A percentile compares a stretch with the other conserved stretches of the same genome.
Conservation (phyloP, 2,113 vertebrate genomes). For the Mugil cephalus region DNA sequence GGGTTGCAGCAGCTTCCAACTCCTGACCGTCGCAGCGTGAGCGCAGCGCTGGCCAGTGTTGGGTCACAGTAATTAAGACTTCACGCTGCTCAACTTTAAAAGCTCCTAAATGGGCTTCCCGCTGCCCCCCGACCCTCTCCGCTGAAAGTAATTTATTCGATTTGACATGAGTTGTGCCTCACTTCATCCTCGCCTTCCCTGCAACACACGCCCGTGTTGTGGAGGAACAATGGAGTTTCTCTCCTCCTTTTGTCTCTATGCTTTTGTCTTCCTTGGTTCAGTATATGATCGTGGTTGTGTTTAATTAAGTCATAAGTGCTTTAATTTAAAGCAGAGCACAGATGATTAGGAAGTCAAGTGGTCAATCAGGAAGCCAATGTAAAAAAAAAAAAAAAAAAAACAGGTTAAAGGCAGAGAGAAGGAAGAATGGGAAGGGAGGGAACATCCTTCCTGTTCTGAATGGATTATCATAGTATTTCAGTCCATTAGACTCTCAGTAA, state of each 20-base stretch:
- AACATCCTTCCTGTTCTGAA: constrained; percentile 1
- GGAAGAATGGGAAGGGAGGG: background rate
- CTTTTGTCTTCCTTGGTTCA: constrained; percentile 37
- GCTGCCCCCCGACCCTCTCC: constrained; percentile 41
- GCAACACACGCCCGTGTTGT: constrained; percentile 49
- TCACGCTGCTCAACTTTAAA: constrained; percentile 83
- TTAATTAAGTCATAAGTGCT: constrained; percentile 73
- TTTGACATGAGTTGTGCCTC: constrained; percentile 71
- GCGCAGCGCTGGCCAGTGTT: constrained; percentile 62
- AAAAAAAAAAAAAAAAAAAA: constrained; percentile 6
- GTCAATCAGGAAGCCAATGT: constrained; percentile 26
- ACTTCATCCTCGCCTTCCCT: constrained; percentile 61
- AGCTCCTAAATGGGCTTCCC: constrained; percentile 71
- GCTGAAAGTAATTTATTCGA: constrained; percentile 72
- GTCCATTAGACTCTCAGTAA: background rate
- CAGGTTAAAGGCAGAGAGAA: background rate
- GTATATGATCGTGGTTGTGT: constrained; percentile 55
- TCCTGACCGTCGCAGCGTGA: constrained; percentile 81
- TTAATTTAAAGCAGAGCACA: constrained; percentile 37
- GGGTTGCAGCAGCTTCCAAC: constrained; percentile 65
- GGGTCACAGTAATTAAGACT: constrained; percentile 83
- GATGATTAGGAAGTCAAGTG: constrained; percentile 62
- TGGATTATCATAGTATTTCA: background rate
- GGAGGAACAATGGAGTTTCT: constrained; percentile 66
- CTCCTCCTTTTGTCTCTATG: constrained; percentile 62